Percentiles rank a stretch among this genome's conserved stretches.
phyloP scores from a whole-genome alignment of 2,888 invertebrate genomes.

The Calliopum simillimum region DNA sequence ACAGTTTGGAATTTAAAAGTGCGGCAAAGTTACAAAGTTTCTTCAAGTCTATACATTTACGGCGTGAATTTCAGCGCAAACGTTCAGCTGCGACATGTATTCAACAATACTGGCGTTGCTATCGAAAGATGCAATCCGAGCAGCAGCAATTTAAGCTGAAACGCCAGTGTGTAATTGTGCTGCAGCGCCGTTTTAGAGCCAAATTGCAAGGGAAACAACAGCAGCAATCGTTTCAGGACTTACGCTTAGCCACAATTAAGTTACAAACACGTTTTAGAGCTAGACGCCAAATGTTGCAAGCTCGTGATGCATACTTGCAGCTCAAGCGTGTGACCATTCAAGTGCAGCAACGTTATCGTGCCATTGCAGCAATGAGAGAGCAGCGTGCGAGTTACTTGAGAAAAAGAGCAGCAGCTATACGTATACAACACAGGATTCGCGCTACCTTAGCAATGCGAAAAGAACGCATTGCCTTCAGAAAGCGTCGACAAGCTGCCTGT shows the following conservation, averaged over 20 bases:
- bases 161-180: slow-evolving; percentile 44
- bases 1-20: slow-evolving; percentile 44
- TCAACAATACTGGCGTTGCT: slow-evolving; percentile 65
- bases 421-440: slow-evolving; percentile 54
- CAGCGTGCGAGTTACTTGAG: slow-evolving; percentile 46
- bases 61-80: slow-evolving; percentile 50
- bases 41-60: slow-evolving; percentile 58
- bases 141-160: slow-evolving; percentile 50
- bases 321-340: slow-evolving; percentile 51
- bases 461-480: background rate
- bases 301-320: slow-evolving; percentile 42
- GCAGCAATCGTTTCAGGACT: slow-evolving; percentile 44
- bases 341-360: slow-evolving; percentile 68
- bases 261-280: slow-evolving; percentile 60
- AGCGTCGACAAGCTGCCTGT: slow-evolving; percentile 40
- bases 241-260: slow-evolving; percentile 50
- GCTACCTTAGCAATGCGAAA: slow-evolving; percentile 29
- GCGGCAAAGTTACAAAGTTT: slow-evolving; percentile 60
- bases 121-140: slow-evolving; percentile 45
- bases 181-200: slow-evolving; percentile 56
- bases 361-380: slow-evolving; percentile 53
- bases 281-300: slow-evolving; percentile 45
- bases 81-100: slow-evolving; percentile 59
- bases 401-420: slow-evolving; percentile 49
- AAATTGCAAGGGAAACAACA: slow-evolving; percentile 49